A percentile compares a stretch with the other conserved stretches of the same genome.
These are phyloP conservation scores for Zoanthus gigantus DNA, from an alignment of 92 coral and sea anemone genomes.

Conservation along the genomic window DNA sequence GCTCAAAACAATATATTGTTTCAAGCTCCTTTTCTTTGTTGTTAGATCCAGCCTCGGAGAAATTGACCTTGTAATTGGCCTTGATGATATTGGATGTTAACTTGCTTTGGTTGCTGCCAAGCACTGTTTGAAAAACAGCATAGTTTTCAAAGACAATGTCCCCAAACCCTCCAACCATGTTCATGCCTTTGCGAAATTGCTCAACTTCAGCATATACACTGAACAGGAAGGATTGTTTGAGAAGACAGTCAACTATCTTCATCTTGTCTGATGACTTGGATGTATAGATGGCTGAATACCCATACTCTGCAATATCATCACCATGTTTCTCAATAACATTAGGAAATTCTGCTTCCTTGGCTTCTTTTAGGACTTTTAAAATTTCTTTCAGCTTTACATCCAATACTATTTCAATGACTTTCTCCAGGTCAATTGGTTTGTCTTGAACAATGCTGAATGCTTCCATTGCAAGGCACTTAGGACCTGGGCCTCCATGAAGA, in stretches of 20 bases:
- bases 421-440: conserved; percentile 36
- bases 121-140: conserved; percentile 48
- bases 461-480: conserved; percentile 57
- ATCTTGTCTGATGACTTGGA: conserved; percentile 46
- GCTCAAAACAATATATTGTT: conserved; percentile 52
- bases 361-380: conserved; percentile 26
- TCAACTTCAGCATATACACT: conserved; percentile 56
- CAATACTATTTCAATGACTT: conserved; percentile 50
- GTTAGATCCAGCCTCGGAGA: conserved; percentile 62
- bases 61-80: conserved; percentile 40
- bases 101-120: conserved; percentile 28
- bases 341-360: conserved; percentile 39
- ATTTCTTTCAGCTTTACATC: conserved; percentile 57
- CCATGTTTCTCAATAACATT: conserved; percentile 45
- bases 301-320: conserved; percentile 58
- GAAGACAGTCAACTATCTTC: conserved; percentile 46
- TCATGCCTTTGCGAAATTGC: conserved; percentile 62
- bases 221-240: conserved; percentile 48
- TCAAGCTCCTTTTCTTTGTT: conserved; percentile 48
- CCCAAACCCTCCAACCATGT: conserved; percentile 48
- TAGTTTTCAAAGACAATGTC: conserved; percentile 57
- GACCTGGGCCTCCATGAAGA: conserved; percentile 58
- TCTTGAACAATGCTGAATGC: conserved; percentile 51
- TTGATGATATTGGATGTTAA: conserved; percentile 53
- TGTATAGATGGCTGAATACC: conserved; percentile 49